Conservation (phyloP, 2,113 vertebrate species). For the Tetrax tetrax region DNA sequence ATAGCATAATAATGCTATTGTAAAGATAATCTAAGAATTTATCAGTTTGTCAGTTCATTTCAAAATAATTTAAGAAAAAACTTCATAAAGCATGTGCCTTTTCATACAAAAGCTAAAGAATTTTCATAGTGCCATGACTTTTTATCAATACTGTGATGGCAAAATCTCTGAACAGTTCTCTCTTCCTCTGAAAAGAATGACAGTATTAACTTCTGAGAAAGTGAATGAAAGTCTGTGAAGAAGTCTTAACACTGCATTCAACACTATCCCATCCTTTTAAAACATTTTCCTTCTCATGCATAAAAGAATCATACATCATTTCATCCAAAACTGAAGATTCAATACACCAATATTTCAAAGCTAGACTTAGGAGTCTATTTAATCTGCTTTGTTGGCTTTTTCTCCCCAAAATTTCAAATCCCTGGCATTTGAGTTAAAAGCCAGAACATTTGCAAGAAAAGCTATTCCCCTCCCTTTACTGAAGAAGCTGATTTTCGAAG, state of each 20-base stretch:
- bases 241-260: not conserved
- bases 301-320: not conserved
- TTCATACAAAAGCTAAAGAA: not conserved
- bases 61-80: not conserved
- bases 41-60: not conserved
- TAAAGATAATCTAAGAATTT: not conserved
- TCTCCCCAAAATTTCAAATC: not conserved
- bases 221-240: not conserved
- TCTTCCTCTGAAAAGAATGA: not conserved
- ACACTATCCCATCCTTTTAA: not conserved
- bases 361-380: not conserved
- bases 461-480: not conserved
- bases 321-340: not conserved
- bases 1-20: not conserved
- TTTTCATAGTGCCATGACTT: not conserved
- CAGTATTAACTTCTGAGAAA: not conserved
- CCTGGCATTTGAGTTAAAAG: not conserved
- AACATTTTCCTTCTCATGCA: not conserved
- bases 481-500: not conserved
- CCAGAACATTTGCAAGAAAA: not conserved
- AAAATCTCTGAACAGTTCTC: not conserved
- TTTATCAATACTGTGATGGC: not conserved
- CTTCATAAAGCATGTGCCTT: not conserved
- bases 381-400: not conserved
- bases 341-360: not conserved